Conservation (phyloP, 2,888 invertebrate species). For the Euzophera pinguis region DNA sequence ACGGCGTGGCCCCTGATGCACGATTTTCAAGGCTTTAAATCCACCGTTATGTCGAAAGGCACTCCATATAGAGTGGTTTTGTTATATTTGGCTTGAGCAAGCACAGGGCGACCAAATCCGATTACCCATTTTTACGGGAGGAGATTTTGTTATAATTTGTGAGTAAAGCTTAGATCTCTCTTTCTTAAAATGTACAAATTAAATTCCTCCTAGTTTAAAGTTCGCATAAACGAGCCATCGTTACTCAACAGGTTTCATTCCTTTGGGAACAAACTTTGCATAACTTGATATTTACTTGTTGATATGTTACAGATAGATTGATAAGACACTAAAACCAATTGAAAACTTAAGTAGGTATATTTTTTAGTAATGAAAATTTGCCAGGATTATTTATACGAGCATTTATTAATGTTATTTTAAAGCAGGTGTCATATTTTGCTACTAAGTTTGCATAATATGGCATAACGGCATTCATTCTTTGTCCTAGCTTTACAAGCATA, state of each 20-base stretch:
- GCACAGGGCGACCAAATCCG: slow-evolving; percentile 23
- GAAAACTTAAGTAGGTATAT: not conserved
- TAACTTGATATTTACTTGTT: no score
- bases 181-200: no score
- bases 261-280: not conserved
- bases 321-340: no score
- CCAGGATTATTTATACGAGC: not conserved
- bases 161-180: not conserved
- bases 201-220: not conserved
- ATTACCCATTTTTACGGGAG: slow-evolving; percentile 22
- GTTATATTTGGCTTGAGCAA: slow-evolving; percentile 23
- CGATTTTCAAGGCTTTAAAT: slow-evolving; percentile 47
- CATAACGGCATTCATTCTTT: slow-evolving; percentile 39
- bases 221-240: no score
- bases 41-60: slow-evolving; percentile 44
- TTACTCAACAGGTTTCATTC: not conserved
- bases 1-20: slow-evolving; percentile 40
- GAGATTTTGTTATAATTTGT: slow-evolving; percentile 3
- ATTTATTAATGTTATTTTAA: slow-evolving; percentile 5
- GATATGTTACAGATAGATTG: no score
- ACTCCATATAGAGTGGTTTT: slow-evolving; percentile 30
- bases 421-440: slow-evolving; percentile 8
- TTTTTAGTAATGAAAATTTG: not conserved
- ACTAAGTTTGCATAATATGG: slow-evolving; percentile 26
- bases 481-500: slow-evolving; percentile 38